Base-by-base conservation (phyloP, 2,888 invertebrate genomes). In the Desoria tigrina region DNA sequence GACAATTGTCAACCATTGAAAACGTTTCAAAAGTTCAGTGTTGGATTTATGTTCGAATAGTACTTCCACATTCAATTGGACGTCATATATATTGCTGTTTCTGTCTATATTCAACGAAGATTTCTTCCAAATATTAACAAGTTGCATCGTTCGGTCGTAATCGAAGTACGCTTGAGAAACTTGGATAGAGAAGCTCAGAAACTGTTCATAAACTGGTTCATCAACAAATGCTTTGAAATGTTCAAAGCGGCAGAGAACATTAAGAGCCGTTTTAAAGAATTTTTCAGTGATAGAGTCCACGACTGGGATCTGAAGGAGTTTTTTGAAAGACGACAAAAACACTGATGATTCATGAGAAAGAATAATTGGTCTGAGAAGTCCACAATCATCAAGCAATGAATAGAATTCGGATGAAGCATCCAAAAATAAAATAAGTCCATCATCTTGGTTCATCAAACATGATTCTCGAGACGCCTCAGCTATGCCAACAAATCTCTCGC, bases 371-470 rank as follows among this genome's bases (percentile, higher is more conserved):
- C 45, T 45, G 45, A 45, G 45, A 11, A 45, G n/a, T 3, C 45
- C 28, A 28, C 61, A 23, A 11, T 42, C 42, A 39, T 26, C 53
- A 1, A 68, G 51, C 24, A 71, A 71, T 1, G 57, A 28, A 32
- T 68, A 68, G 42, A 63, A 65, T 11, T 62, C 37, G 2, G 68
- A 56, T 4, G 63, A 11, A 3, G 65, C 57, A 37, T 69, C 69
- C 23, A 66, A 26, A 51, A 62, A 59, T 9, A 14, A 16, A 42
- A 58, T n/a, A 32, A 26, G n/a, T 11, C 11, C 32, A 32, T 32
- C 32, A 32, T 7, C 32, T 16, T 28, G 28, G n/a, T 32, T 11
- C 11, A 32, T 7, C 4, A 7, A 32, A 32, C 32, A 7, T 7
- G 32, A 32, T 4, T 49, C 24, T 16, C 62, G 53, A 6, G 16